These are phyloP conservation scores for Mus caroli DNA, from an alignment of 2,797 vertebrate genomes.

Conservation along the genomic window DNA sequence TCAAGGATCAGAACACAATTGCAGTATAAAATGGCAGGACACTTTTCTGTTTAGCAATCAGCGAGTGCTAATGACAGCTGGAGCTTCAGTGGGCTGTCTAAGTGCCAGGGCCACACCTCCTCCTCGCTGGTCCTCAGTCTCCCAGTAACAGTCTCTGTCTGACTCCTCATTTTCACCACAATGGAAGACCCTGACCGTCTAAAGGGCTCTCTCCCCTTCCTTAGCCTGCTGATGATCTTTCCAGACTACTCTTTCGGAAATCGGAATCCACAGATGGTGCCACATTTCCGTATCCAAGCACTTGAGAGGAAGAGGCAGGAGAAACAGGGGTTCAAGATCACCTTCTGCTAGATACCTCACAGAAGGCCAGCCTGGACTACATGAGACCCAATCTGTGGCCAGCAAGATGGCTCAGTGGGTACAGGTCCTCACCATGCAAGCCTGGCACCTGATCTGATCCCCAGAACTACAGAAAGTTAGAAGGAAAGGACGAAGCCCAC, in stretches of 20 bases:
- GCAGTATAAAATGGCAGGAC: not conserved
- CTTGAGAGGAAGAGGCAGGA: not conserved
- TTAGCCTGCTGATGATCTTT: not conserved
- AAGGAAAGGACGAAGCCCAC: not conserved
- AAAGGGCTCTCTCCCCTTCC: conserved; percentile 15
- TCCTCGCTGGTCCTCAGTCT: not conserved
- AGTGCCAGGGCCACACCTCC: not conserved
- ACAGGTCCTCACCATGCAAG: not conserved
- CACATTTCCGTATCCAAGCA: not conserved
- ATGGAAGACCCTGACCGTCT: not conserved
- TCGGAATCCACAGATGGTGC: not conserved
- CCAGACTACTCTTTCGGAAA: conserved; percentile 48
- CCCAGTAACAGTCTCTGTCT: not conserved
- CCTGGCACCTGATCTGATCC: not conserved
- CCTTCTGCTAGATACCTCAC: not conserved
- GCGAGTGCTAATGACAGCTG: rapidly evolving
- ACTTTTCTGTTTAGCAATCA: not conserved
- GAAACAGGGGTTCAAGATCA: not conserved
- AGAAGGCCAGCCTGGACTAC: not conserved
- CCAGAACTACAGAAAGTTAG: not conserved
- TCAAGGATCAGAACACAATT: not conserved
- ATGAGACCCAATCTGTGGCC: not conserved
- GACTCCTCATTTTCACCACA: not conserved
- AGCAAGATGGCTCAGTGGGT: not conserved
- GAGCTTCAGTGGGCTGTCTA: not conserved